phyloP scores from a whole-genome alignment of 2,113 vertebrate species.

The Dryoscopus gambensis region DNA sequence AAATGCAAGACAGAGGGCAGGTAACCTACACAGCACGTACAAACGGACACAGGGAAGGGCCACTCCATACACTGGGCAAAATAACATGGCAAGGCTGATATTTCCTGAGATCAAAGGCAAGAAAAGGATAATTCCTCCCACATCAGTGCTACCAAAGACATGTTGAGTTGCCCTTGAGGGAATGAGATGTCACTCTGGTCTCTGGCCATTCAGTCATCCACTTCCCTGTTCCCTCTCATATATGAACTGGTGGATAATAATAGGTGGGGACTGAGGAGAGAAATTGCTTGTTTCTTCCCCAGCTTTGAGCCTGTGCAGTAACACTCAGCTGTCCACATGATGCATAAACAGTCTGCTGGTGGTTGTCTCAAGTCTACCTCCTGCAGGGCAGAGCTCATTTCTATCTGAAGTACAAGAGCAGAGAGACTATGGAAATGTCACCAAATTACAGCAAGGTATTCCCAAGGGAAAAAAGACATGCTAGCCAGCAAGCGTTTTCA shows the following conservation, averaged over 20 bases:
- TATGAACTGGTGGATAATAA: background rate
- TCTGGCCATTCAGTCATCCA: background rate
- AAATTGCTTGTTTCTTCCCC: background rate
- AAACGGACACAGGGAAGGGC: background rate
- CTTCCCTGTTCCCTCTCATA: background rate
- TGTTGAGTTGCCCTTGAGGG: background rate
- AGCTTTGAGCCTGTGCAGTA: background rate
- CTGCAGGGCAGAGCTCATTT: background rate
- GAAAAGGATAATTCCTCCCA: background rate
- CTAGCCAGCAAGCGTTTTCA: slow-evolving; percentile 40
- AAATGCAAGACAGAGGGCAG: background rate
- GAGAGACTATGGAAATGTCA: background rate
- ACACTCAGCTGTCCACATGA: background rate
- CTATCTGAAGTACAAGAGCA: background rate
- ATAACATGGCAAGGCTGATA: background rate
- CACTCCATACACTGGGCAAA: background rate
- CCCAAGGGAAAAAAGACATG: background rate
- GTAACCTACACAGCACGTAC: background rate
- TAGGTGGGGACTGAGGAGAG: background rate
- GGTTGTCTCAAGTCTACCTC: slow-evolving; percentile 4
- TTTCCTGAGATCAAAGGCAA: background rate
- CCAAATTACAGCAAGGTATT: slow-evolving; percentile 49
- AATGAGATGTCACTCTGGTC: background rate
- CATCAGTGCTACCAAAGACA: background rate
- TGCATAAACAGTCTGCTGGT: background rate